Evolutionary conservation across 2,797 vertebrate species (phyloP).

Genomic region (Meriones psammophilus): DNA sequence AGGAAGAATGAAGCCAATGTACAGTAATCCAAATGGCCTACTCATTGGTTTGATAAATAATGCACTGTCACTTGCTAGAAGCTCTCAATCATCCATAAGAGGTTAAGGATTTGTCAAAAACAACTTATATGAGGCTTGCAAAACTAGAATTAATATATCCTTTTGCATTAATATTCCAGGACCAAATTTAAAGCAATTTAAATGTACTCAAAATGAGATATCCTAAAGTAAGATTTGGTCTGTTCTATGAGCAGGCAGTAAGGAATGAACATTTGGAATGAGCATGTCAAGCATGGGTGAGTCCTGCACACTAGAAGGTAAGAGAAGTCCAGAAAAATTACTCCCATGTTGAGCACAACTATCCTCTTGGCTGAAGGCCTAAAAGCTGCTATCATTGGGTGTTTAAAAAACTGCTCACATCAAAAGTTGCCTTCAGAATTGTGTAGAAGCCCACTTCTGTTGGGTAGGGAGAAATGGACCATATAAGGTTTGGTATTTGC

Average conservation of each 20-base stretch:
- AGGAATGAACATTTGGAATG: constrained; percentile 27
- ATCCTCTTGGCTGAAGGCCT: constrained; percentile 8
- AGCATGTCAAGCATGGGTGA: neutral
- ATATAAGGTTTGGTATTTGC: neutral
- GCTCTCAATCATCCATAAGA: neutral
- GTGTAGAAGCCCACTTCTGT: neutral
- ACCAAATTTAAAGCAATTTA: constrained; percentile 28
- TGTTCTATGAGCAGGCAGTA: neutral
- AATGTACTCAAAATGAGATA: constrained; percentile 15
- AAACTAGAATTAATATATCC: neutral
- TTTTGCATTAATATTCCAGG: constrained; percentile 28
- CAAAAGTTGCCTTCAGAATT: constrained; percentile 17
- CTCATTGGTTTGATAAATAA: constrained; percentile 4
- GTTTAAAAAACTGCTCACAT: constrained; percentile 58
- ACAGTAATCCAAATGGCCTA: neutral
- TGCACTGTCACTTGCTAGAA: neutral
- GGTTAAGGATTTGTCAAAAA: neutral
- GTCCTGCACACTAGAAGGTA: neutral
- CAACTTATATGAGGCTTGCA: neutral
- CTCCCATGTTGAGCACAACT: constrained; percentile 4
- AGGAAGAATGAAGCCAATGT: neutral
- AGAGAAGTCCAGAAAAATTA: neutral
- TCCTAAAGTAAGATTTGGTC: constrained; percentile 38
- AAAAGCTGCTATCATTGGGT: neutral
- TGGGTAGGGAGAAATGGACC: constrained; percentile 13